Conservation (phyloP, 1,140 invertebrate genomes). For the Homarus americanus region DNA sequence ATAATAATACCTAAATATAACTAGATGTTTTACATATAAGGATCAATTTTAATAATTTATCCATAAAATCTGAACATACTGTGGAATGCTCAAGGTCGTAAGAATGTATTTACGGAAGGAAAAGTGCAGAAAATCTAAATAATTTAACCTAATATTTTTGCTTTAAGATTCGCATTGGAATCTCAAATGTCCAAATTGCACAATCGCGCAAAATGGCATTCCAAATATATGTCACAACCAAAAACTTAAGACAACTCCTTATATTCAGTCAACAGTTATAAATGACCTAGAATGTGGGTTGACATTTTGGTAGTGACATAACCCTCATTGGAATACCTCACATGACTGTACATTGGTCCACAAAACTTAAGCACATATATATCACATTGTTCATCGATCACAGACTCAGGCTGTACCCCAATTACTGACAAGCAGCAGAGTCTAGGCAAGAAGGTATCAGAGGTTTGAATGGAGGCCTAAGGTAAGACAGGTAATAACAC, state of each 20-base stretch:
- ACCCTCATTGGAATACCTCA: not conserved
- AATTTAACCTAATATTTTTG: not conserved
- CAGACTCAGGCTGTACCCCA: slow-evolving; percentile 35
- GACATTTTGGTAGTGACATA: not conserved
- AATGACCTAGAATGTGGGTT: not conserved
- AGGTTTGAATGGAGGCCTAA: not conserved
- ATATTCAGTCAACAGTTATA: not conserved
- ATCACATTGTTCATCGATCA: slow-evolving; percentile 57
- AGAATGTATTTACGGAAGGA: slow-evolving; percentile 14
- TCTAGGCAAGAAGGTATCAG: not conserved
- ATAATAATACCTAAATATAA: not conserved
- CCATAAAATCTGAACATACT: not conserved
- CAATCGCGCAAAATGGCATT: not conserved
- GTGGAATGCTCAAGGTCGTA: slow-evolving; percentile 17
- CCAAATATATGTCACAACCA: slow-evolving; percentile 10
- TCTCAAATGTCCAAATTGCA: not conserved
- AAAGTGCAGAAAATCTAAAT: not conserved
- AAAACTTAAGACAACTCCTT: not conserved
- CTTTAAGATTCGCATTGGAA: not conserved
- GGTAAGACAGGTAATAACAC: no score
- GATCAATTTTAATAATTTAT: not conserved
- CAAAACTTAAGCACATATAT: slow-evolving; percentile 55
- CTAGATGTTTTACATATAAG: not conserved
- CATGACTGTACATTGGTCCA: slow-evolving; percentile 53
- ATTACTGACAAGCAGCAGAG: not conserved